Percentiles rank a stretch among this genome's conserved stretches.
Evolutionary conservation across 2,888 invertebrate species (phyloP).

Genomic region (Matsumyia berberina): DNA sequence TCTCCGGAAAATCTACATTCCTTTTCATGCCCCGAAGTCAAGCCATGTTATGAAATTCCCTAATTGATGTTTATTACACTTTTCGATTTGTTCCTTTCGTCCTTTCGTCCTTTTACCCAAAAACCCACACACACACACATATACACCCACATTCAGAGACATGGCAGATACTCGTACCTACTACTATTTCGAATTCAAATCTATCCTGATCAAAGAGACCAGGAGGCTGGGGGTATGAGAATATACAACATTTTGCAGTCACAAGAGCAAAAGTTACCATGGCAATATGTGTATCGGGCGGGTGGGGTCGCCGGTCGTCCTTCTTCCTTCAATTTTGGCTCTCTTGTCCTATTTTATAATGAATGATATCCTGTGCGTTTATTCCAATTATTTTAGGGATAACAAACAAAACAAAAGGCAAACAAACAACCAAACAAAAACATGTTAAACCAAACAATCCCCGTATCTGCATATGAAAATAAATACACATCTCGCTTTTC

Average conservation of each 20-base stretch:
- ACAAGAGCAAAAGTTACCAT: conserved; percentile 64
- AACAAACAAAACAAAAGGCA: conserved; percentile 72
- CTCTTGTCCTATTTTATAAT: conserved; percentile 69
- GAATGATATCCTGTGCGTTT: conserved; percentile 73
- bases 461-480: conserved; percentile 61
- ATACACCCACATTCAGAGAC: background rate
- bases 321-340: conserved; percentile 37
- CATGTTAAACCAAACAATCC: conserved; percentile 61
- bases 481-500: conserved; percentile 32
- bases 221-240: background rate
- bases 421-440: conserved; percentile 63
- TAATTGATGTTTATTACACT: conserved; percentile 76
- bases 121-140: conserved; percentile 67
- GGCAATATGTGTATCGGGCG: conserved; percentile 48
- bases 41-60: conserved; percentile 71
- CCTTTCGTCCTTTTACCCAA: conserved; percentile 67
- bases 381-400: conserved; percentile 75
- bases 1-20: conserved; percentile 63
- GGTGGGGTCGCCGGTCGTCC: no score
- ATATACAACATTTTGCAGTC: conserved; percentile 27
- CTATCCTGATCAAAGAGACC: conserved; percentile 39
- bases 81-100: conserved; percentile 68
- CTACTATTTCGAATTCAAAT: conserved; percentile 43
- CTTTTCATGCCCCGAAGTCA: conserved; percentile 67
- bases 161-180: background rate